phyloP scores from a whole-genome alignment of 2,113 vertebrate species.

The Stegostoma tigrinum region DNA sequence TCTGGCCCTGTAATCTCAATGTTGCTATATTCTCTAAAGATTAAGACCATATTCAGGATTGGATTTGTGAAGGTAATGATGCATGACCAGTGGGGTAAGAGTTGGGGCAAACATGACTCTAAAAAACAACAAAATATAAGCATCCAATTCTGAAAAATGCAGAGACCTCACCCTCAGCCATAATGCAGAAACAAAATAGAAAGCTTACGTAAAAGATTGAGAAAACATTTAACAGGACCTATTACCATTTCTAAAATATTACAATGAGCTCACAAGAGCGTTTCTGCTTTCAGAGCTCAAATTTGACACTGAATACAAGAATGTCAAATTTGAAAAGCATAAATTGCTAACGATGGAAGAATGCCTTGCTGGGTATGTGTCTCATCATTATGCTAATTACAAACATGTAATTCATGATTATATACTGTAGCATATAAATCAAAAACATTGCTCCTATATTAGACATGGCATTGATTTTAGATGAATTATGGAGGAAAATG shows the following conservation, averaged over 20 bases:
- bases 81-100: background rate
- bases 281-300: background rate
- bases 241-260: background rate
- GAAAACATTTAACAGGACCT: background rate
- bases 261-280: too few relatives aligned
- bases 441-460: slow-evolving; percentile 23
- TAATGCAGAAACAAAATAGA: background rate
- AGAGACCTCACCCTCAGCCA: background rate
- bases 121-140: background rate
- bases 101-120: background rate
- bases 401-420: slow-evolving; percentile 28
- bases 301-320: background rate
- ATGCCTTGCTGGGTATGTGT: slow-evolving; percentile 12
- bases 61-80: background rate
- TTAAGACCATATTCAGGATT: background rate
- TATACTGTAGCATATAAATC: slow-evolving; percentile 29
- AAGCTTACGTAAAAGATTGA: background rate
- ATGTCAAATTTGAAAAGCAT: slow-evolving; percentile 6
- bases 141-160: background rate
- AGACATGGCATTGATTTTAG: slow-evolving; percentile 35
- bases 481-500: slow-evolving; percentile 30
- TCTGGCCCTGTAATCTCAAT: background rate
- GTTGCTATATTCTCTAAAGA: background rate
- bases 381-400: slow-evolving; percentile 19
- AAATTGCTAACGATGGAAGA: background rate